A percentile compares a stretch with the other conserved stretches of the same genome.
Evolutionary conservation across 2,113 vertebrate species (phyloP).

Genomic region (Crotalus tigris): DNA sequence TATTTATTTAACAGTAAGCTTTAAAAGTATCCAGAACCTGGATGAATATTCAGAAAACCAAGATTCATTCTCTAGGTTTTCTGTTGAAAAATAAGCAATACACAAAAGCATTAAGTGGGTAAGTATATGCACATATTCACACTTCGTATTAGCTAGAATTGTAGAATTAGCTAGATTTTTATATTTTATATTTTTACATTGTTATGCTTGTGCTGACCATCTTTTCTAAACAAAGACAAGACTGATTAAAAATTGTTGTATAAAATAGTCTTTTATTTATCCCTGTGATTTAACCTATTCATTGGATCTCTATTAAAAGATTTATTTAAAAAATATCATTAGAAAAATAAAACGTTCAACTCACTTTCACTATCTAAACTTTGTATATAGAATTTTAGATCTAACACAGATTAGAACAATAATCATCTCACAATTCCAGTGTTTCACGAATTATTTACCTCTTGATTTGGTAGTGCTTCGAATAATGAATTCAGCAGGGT

Average conservation of each 20-base stretch:
- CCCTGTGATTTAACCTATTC: conserved; percentile 7
- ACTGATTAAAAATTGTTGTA: conserved; percentile 41
- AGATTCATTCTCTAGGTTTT: conserved; percentile 15
- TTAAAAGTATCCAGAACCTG: conserved; percentile 14
- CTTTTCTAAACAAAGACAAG: conserved; percentile 54
- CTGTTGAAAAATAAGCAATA: conserved; percentile 3
- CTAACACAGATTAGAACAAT: background rate
- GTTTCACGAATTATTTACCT: background rate
- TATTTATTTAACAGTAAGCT: conserved; percentile 32
- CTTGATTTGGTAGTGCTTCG: background rate
- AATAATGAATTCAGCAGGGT: background rate
- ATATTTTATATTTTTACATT: conserved; percentile 60
- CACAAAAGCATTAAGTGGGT: background rate
- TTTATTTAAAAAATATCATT: background rate
- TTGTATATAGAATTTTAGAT: background rate
- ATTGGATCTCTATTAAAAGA: background rate
- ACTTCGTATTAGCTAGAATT: conserved; percentile 29
- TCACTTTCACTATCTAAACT: background rate
- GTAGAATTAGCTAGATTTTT: conserved; percentile 62
- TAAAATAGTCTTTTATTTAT: conserved; percentile 41
- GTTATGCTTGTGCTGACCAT: conserved; percentile 42
- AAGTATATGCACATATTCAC: background rate
- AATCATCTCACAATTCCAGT: background rate
- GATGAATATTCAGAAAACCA: background rate
- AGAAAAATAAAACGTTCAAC: background rate